Base-by-base conservation (phyloP, 2,113 vertebrate genomes). In the Forbesichthys agassizii region DNA sequence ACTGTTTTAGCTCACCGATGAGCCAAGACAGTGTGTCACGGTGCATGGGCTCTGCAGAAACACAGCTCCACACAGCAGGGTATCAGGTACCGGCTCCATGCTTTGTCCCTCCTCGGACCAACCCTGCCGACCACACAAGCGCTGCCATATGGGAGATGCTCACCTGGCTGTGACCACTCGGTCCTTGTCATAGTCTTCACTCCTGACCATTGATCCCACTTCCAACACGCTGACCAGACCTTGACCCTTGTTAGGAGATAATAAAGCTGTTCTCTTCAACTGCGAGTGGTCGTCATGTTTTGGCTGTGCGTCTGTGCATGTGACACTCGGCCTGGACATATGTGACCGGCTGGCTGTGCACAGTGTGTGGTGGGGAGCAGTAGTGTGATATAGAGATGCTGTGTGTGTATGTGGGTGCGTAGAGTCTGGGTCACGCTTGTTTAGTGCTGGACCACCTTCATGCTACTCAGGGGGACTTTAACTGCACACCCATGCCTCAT, bases 401-500 rank as follows among this genome's bases (percentile, higher is more conserved):
- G 48, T 33, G 69, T 78, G 69, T 70, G 64, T 68, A 82, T 80
- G 88, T 86, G 84, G 84, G 84, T 77, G 86, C 78, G 58, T 48
- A 56, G 56, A 68, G 69, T 71, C 80, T 59, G 74, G 80, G 85
- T 87, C 85, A 77, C 59, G 73, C 63, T 71, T 72, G 77, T 80
- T 81, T 67, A 82, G 80, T 75, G 74, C 77, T 77, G 73, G 33
- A 78, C 83, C 83, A 88, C 82, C 73, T 67, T 61, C 68, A 64
- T 4, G 11, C 72, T 86, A 82, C 84, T 9, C 64, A 66, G 9
- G 69, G 78, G 86, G 78, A 85, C 71, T 79, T 78, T 75, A 56
- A 59, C 71, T 81, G 73, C 72, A 74, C 81, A 68, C 82, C 87
- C 86, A 87, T 77, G 68, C 73, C 75, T 62, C 16, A 11, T 66